Evolutionary conservation across 2,797 vertebrate genomes (phyloP), one percentile per base, ranked within the genome.

Genomic region (Sardinella longiceps): DNA sequence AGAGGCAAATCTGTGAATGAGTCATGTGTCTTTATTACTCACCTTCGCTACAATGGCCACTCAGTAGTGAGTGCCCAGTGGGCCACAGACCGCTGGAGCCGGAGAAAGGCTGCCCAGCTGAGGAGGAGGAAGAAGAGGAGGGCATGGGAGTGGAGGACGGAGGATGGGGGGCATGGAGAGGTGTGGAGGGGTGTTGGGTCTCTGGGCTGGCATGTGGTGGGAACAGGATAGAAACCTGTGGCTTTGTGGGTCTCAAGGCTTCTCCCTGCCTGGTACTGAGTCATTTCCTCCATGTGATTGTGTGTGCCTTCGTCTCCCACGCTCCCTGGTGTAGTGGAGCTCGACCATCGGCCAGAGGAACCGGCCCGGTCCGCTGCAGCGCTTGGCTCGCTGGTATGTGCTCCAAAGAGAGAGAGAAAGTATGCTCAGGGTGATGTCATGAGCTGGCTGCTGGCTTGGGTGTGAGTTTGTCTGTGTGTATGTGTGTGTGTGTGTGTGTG

Each of bases 1-100:
- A 23, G 43, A 7, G 82, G 80, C 84, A 82, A 87, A 89, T 58
- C 83, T 90, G 89, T 86, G 89, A 90, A 86, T 89, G 88, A 89
- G 87, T 88, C 87, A 87, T 87, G 85, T 87, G 86, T 7, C 86
- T 86, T 92, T 90, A 89, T 91, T 91, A 90, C 88, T 90, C 90
- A 92, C 89, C 89, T 91, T 88, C 66, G 87, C 90, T 89, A 91
- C 89, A 92, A 91, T 91, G 89, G 87, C 80, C 58, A 58, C 85
- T 86, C 89, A 90, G 88, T 91, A 74, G 87, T 77, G 83, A 53
- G 20, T 23, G 81, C 86, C 89, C 90, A 91, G 87, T 91, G 80
- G 89, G 84, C 74, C 11, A 10, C 80, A 88, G 83, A 84, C 86
- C 66, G 81, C 83, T 60, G 12, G 84, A 83, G 81, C 83, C 84